Conservation (phyloP, 1,140 invertebrate genomes). For the Drosophila mauritiana region DNA sequence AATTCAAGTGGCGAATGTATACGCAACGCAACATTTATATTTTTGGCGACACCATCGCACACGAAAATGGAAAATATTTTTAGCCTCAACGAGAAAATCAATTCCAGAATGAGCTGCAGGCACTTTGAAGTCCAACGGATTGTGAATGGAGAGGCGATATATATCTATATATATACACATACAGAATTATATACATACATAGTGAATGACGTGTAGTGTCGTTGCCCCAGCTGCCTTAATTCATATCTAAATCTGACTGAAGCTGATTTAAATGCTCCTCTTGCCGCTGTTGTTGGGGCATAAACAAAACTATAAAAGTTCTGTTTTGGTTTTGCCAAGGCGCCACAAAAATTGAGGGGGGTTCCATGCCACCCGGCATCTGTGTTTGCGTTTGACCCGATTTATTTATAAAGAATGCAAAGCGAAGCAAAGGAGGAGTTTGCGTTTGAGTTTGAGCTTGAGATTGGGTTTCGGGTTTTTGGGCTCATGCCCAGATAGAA, state of each 20-base stretch:
- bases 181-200: not conserved
- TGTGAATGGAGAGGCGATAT: constrained; percentile 36
- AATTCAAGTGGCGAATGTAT: constrained; percentile 23
- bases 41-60: constrained; percentile 69
- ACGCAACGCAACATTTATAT: constrained; percentile 46
- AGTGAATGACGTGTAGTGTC: not conserved
- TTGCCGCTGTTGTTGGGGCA: constrained; percentile 61
- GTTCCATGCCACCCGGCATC: constrained; percentile 4
- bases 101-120: constrained; percentile 50
- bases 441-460: too few species aligned
- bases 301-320: constrained; percentile 78
- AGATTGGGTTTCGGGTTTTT: not conserved
- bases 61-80: constrained; percentile 53
- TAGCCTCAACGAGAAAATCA: constrained; percentile 65
- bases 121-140: constrained; percentile 66
- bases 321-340: constrained; percentile 47
- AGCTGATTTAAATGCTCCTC: constrained; percentile 27
- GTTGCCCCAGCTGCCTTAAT: constrained; percentile 25
- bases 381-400: constrained; percentile 55
- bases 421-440: constrained; percentile 8
- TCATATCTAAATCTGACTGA: constrained; percentile 41
- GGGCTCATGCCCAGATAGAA: constrained; percentile 17
- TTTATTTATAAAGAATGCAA: constrained; percentile 68
- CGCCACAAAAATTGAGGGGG: constrained; percentile 59
- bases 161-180: not conserved